Evolutionary conservation across 2,888 invertebrate genomes (phyloP).

Genomic region (Eledona agricola): DNA sequence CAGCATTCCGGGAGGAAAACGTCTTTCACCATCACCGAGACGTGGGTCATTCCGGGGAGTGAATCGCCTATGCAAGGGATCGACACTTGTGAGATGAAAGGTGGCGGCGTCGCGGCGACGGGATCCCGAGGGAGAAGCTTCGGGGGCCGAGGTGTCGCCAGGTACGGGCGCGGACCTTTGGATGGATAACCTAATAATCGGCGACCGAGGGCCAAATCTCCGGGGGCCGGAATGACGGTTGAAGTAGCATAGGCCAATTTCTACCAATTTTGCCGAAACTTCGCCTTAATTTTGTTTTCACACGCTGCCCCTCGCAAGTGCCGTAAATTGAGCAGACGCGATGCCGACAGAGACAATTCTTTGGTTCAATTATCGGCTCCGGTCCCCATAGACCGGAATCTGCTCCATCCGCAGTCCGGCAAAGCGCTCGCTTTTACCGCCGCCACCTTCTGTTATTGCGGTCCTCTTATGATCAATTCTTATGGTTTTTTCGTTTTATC

Average conservation of each 20-base stretch:
- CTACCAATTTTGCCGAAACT: constrained; percentile 67
- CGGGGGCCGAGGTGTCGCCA: constrained; percentile 50
- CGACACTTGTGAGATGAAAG: constrained; percentile 51
- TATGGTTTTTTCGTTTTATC: constrained; percentile 54
- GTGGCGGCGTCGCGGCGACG: constrained; percentile 35
- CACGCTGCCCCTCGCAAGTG: constrained; percentile 59
- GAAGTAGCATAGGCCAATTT: constrained; percentile 66
- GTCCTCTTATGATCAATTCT: constrained; percentile 51
- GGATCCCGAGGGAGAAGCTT: constrained; percentile 43
- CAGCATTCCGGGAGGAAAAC: constrained; percentile 56
- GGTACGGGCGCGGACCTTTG: constrained; percentile 44
- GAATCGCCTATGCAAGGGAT: constrained; percentile 45
- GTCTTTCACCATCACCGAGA: constrained; percentile 50
- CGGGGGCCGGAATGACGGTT: constrained; percentile 54
- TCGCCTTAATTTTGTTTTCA: constrained; percentile 61
- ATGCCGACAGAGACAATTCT: constrained; percentile 58
- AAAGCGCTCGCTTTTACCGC: constrained; percentile 35
- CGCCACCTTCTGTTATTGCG: constrained; percentile 43
- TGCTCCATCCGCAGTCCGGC: constrained; percentile 35
- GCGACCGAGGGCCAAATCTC: constrained; percentile 60
- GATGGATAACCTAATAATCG: constrained; percentile 63
- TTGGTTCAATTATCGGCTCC: constrained; percentile 56
- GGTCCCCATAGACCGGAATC: constrained; percentile 34
- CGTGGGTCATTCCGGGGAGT: constrained; percentile 50
- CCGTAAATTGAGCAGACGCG: constrained; percentile 59